Conservation (phyloP, 2,888 invertebrate species). For the Pogonocherus hispidulus region DNA sequence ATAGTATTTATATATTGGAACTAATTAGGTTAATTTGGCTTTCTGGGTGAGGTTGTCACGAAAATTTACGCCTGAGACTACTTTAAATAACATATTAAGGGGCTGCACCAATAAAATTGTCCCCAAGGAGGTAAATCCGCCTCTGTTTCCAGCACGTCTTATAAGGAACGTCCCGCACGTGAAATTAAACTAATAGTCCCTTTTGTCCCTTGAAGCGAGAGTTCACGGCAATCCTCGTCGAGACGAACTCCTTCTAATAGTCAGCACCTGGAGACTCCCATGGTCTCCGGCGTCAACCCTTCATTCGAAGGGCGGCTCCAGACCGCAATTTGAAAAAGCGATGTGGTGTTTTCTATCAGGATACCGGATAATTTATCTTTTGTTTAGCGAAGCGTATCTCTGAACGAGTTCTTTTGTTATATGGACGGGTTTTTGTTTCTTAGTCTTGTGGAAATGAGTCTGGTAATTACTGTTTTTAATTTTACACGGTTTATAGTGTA, state of each 20-base stretch:
- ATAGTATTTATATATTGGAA: too few species aligned
- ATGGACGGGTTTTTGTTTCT: constrained; percentile 55
- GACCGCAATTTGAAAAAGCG: constrained; percentile 43
- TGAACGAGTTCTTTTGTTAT: constrained; percentile 45
- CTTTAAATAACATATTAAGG: too few species aligned
- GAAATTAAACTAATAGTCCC: constrained; percentile 43
- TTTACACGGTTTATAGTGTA: constrained; percentile 46
- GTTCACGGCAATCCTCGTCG: constrained; percentile 46
- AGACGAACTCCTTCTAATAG: constrained; percentile 59
- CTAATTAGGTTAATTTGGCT: too few species aligned
- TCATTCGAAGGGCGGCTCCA: constrained; percentile 31
- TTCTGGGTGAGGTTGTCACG: too few species aligned
- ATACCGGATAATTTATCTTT: constrained; percentile 63
- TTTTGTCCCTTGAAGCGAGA: constrained; percentile 36
- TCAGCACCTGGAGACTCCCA: constrained; percentile 60
- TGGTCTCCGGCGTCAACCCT: constrained; percentile 43
- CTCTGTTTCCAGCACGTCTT: neutral
- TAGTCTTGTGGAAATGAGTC: constrained; percentile 49
- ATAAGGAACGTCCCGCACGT: constrained; percentile 16
- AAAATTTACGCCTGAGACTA: too few species aligned
- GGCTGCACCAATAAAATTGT: too few species aligned
- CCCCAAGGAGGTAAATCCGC: too few species aligned
- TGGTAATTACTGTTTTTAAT: constrained; percentile 49
- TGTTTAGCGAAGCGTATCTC: constrained; percentile 50
- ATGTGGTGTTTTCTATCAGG: constrained; percentile 56